A percentile compares a stretch with the other conserved stretches of the same genome.
Evolutionary conservation across 2,888 invertebrate genomes (phyloP).

Genomic region (Diachrysia chrysitis): DNA sequence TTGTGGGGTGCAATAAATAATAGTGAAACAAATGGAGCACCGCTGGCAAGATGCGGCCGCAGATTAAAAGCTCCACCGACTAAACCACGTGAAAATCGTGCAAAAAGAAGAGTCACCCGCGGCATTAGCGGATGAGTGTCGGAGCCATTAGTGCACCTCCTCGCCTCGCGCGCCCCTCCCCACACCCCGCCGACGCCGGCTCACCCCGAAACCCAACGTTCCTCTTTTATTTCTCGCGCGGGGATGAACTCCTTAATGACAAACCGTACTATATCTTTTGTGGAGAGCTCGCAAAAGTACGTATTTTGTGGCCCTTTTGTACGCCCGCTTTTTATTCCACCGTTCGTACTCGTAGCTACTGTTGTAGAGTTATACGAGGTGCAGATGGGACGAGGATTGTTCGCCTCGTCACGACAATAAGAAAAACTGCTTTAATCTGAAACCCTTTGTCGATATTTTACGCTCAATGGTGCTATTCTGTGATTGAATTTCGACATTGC

Average conservation of each 20-base stretch:
- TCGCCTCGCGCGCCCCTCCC: conserved; percentile 62
- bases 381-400: conserved; percentile 75
- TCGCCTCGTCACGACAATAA: conserved; percentile 73
- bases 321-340: conserved; percentile 84
- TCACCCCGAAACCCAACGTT: conserved; percentile 80
- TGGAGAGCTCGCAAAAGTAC: conserved; percentile 89
- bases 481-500: conserved; percentile 65
- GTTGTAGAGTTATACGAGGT: conserved; percentile 65
- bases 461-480: conserved; percentile 59
- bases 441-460: conserved; percentile 70
- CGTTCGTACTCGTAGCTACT: conserved; percentile 70
- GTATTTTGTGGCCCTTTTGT: conserved; percentile 89
- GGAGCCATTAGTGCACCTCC: conserved; percentile 87
- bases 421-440: conserved; percentile 76
- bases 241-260: conserved; percentile 90
- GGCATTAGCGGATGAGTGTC: conserved; percentile 90
- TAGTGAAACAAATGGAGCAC: conserved; percentile 79
- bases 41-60: conserved; percentile 82
- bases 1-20: conserved; percentile 55
- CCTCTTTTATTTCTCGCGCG: conserved; percentile 89
- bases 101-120: conserved; percentile 89
- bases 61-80: conserved; percentile 88
- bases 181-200: conserved; percentile 64
- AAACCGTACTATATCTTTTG: conserved; percentile 90
- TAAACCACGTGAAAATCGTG: conserved; percentile 89